These are phyloP conservation scores for Pseudomyrmex concolor DNA, from an alignment of 1,140 invertebrate species.

Conservation along the genomic window DNA sequence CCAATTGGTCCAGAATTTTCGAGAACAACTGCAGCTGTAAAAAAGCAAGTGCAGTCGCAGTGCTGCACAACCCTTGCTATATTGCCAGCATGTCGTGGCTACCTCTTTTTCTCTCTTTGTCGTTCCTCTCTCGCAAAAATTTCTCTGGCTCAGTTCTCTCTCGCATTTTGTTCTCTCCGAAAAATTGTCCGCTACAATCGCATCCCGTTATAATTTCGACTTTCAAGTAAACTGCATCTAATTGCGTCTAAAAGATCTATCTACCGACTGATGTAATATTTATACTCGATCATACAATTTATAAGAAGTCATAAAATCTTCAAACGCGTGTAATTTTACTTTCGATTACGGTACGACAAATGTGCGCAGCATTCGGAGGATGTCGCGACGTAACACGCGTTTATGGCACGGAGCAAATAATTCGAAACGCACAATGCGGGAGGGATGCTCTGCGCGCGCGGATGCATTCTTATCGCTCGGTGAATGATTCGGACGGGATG, in stretches of 20 bases:
- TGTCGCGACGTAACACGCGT: conserved; percentile 12
- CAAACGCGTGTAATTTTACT: no score
- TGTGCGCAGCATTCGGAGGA: neutral
- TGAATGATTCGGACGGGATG: conserved; percentile 21
- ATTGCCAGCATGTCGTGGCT: neutral
- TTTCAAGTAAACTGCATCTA: neutral
- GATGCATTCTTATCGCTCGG: conserved; percentile 48
- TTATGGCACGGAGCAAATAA: conserved; percentile 1
- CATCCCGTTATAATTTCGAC: neutral
- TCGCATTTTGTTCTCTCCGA: neutral
- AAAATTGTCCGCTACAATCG: neutral
- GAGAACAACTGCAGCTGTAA: conserved; percentile 45
- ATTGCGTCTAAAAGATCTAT: neutral
- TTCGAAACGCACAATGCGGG: conserved; percentile 26
- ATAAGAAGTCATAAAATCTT: neutral
- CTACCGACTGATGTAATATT: no score
- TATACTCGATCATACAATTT: neutral
- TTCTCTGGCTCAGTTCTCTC: neutral
- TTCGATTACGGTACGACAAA: neutral
- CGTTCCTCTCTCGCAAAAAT: neutral
- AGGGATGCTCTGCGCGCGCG: neutral
- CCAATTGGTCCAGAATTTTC: conserved; percentile 30
- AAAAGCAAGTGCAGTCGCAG: conserved; percentile 43
- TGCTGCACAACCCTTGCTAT: neutral
- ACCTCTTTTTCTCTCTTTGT: neutral